phyloP scores from a whole-genome alignment of 2,797 vertebrate genomes.

The Remorina albescens region DNA sequence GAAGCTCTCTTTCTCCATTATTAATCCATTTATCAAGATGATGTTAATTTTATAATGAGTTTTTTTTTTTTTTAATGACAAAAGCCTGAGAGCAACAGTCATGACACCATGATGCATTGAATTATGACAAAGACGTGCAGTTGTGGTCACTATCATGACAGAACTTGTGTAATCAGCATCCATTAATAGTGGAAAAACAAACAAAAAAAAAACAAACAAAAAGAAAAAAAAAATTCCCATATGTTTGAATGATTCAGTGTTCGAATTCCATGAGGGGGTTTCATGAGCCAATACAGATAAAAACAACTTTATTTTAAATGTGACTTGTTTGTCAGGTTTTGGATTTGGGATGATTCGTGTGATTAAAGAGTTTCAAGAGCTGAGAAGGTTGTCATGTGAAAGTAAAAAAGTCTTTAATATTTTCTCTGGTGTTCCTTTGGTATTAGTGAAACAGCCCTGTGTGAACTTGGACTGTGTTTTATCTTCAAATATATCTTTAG shows the following conservation, averaged over 20 bases:
- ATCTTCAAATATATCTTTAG: slow-evolving; percentile 61
- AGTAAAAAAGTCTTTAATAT: slow-evolving; percentile 48
- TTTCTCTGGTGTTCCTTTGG: slow-evolving; percentile 42
- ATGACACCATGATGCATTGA: slow-evolving; percentile 54
- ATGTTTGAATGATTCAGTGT: slow-evolving; percentile 20
- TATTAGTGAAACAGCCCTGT: slow-evolving; percentile 29
- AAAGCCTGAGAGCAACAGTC: slow-evolving; percentile 44
- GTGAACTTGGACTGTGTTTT: slow-evolving; percentile 40
- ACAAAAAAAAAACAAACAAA: too few relatives aligned
- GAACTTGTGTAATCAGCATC: slow-evolving; percentile 72
- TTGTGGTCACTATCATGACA: slow-evolving; percentile 50
- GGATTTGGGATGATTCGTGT: slow-evolving; percentile 35
- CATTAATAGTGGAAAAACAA: slow-evolving; percentile 22
- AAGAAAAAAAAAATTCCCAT: slow-evolving; percentile 3
- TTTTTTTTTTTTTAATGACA: slow-evolving; percentile 37
- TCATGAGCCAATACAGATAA: slow-evolving; percentile 8
- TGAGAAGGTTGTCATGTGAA: slow-evolving; percentile 62
- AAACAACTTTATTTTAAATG: slow-evolving; percentile 19
- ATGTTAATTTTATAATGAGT: not conserved
- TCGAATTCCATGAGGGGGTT: slow-evolving; percentile 11
- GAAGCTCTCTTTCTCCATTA: slow-evolving; percentile 8
- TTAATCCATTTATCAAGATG: not conserved
- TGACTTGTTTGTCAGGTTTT: slow-evolving; percentile 44
- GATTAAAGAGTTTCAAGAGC: slow-evolving; percentile 56
- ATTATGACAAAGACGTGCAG: slow-evolving; percentile 52